phyloP scores from a whole-genome alignment of 2,888 invertebrate species.

The Molanna angustata region DNA sequence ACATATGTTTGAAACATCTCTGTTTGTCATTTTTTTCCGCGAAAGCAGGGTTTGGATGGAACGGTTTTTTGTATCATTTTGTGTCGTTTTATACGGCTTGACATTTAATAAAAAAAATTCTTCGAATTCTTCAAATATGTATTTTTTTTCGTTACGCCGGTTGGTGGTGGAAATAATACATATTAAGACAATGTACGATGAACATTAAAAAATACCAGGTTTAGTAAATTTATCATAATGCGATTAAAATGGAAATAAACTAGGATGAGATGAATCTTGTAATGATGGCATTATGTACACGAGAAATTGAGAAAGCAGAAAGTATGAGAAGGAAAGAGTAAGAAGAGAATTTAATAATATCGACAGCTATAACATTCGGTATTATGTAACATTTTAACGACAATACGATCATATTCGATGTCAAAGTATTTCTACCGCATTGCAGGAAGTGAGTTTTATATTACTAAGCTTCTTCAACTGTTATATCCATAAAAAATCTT shows the following conservation, averaged over 20 bases:
- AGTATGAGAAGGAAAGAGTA: background rate
- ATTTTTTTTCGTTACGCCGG: too few relatives aligned
- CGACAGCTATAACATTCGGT: background rate
- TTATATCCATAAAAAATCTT: background rate
- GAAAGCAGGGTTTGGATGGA: too few relatives aligned
- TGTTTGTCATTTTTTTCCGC: too few relatives aligned
- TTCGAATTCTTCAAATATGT: too few relatives aligned
- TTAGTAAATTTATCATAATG: background rate
- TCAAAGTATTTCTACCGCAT: slow-evolving; percentile 10
- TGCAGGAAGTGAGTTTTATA: slow-evolving; percentile 1
- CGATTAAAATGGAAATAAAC: background rate
- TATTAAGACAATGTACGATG: too few relatives aligned
- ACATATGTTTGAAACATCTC: too few relatives aligned
- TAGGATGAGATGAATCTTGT: background rate
- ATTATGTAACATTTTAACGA: background rate
- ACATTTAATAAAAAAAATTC: too few relatives aligned
- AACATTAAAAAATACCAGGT: too few relatives aligned
- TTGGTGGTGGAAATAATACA: too few relatives aligned
- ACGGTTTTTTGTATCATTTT: too few relatives aligned
- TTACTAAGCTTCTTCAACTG: background rate
- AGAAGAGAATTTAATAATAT: background rate
- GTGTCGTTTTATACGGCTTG: too few relatives aligned
- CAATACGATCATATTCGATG: slow-evolving; percentile 7
- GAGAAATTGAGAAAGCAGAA: background rate
- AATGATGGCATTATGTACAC: too few relatives aligned